These are phyloP conservation scores for Melanaphis sacchari DNA, from an alignment of 1,140 invertebrate genomes.

Conservation along the genomic window DNA sequence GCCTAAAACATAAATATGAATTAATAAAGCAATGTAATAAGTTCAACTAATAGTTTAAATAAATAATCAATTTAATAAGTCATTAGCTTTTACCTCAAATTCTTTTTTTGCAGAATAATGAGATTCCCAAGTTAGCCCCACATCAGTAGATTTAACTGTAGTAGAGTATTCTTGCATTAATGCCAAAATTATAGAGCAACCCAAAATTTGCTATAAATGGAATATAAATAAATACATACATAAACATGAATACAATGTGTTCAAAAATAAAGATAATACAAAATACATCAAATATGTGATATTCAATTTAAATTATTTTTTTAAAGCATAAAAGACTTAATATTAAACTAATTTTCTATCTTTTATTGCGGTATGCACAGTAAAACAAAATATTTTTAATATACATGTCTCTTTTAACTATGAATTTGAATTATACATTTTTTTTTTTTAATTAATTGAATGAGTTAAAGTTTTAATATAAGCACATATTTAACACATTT, in stretches of 20 bases:
- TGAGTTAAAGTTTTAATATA: no score
- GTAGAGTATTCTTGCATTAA: slow-evolving; percentile 88
- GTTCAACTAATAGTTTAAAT: not conserved
- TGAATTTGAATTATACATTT: no score
- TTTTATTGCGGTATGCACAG: no score
- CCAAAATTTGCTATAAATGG: slow-evolving; percentile 72
- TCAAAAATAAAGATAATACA: not conserved
- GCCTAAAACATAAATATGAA: slow-evolving; percentile 64
- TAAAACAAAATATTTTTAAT: no score
- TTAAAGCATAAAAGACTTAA: no score
- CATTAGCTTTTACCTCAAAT: slow-evolving; percentile 72
- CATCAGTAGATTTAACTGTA: slow-evolving; percentile 83
- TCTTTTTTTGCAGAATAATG: slow-evolving; percentile 83
- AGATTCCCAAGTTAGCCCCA: slow-evolving; percentile 85
- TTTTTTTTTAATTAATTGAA: no score
- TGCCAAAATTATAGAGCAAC: slow-evolving; percentile 81
- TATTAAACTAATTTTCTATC: no score
- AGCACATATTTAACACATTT: no score
- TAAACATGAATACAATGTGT: not conserved
- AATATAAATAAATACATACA: slow-evolving; percentile 54
- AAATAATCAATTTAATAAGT: not conserved
- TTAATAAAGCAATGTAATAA: not conserved
- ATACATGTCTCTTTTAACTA: no score
- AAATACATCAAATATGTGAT: not conserved
- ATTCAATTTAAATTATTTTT: no score